Evolutionary conservation across 2,888 invertebrate genomes (phyloP).

Genomic region (Heterodera filipjevi): DNA sequence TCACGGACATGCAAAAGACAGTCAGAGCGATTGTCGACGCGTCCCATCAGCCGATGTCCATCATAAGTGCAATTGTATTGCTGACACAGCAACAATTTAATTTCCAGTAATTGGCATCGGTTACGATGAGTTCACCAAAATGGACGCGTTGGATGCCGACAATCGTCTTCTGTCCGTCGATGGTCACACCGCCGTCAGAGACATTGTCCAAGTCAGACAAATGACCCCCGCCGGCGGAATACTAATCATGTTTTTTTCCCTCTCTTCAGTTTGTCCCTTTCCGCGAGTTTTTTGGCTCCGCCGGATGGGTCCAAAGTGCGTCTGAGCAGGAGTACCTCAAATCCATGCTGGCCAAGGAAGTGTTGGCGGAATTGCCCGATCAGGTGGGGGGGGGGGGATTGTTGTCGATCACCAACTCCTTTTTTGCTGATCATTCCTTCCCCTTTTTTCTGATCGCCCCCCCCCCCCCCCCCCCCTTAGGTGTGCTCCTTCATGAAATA

Average conservation of each 20-base stretch:
- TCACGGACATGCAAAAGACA: conserved; percentile 72
- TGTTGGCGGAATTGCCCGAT: conserved; percentile 54
- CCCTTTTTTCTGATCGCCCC: not conserved
- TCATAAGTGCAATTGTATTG: conserved; percentile 68
- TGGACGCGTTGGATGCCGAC: conserved; percentile 73
- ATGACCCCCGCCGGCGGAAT: not conserved
- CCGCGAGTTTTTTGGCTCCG: conserved; percentile 61
- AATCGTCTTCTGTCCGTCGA: conserved; percentile 66
- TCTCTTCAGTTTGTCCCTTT: conserved; percentile 62
- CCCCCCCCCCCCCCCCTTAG: not conserved
- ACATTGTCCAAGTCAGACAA: conserved; percentile 70
- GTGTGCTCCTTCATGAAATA: conserved; percentile 28
- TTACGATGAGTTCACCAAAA: conserved; percentile 72
- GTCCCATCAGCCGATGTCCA: conserved; percentile 71
- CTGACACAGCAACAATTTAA: too few species aligned
- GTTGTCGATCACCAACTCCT: not conserved
- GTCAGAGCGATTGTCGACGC: conserved; percentile 69
- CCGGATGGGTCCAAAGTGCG: conserved; percentile 46
- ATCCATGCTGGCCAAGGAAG: conserved; percentile 70
- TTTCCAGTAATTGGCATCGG: conserved; percentile 71
- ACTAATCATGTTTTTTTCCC: not conserved
- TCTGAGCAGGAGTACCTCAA: conserved; percentile 53
- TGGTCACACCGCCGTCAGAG: conserved; percentile 70
- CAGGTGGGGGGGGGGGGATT: conserved; percentile 39
- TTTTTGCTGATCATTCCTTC: conserved; percentile 42